Percentiles rank a stretch among this genome's conserved stretches.
Evolutionary conservation across 2,888 invertebrate genomes (phyloP).

Genomic region (Melanostoma scalare): DNA sequence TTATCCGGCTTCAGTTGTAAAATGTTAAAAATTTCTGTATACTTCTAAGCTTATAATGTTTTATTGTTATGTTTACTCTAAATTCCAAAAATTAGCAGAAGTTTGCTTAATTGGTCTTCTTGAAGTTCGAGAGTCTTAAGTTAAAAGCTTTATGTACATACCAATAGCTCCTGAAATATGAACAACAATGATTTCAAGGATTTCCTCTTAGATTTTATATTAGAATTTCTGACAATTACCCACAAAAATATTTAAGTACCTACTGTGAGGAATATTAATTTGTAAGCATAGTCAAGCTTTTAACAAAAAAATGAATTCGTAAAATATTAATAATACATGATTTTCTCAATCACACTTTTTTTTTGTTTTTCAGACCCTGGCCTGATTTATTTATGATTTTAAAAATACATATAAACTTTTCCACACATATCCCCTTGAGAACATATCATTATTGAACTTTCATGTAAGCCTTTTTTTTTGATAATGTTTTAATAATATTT

Average conservation of each 20-base stretch:
- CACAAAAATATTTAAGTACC: conserved; percentile 32
- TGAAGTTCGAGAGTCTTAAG: not conserved
- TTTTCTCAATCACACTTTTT: too few relatives aligned
- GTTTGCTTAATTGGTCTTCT: not conserved
- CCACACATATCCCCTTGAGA: not conserved
- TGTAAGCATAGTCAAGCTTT: conserved; percentile 52
- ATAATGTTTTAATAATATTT: too few relatives aligned
- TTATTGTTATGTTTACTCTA: conserved; percentile 15
- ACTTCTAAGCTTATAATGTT: conserved; percentile 31
- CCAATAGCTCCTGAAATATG: conserved; percentile 29
- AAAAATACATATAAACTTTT: conserved; percentile 12
- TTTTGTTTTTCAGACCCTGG: too few relatives aligned
- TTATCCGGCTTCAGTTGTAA: conserved; percentile 48
- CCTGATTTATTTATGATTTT: not conserved
- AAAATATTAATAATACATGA: not conserved
- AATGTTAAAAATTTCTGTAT: conserved; percentile 7
- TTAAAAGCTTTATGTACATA: conserved; percentile 25
- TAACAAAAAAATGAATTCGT: conserved; percentile 17
- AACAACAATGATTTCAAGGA: conserved; percentile 22
- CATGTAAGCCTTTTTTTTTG: too few relatives aligned
- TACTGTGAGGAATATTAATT: conserved; percentile 5
- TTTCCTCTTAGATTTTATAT: conserved; percentile 70
- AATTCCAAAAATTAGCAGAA: not conserved
- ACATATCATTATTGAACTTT: too few relatives aligned
- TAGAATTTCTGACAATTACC: conserved; percentile 58